Conservation (phyloP, 2,113 vertebrate genomes). For the Oncorhynchus kisutch region DNA sequence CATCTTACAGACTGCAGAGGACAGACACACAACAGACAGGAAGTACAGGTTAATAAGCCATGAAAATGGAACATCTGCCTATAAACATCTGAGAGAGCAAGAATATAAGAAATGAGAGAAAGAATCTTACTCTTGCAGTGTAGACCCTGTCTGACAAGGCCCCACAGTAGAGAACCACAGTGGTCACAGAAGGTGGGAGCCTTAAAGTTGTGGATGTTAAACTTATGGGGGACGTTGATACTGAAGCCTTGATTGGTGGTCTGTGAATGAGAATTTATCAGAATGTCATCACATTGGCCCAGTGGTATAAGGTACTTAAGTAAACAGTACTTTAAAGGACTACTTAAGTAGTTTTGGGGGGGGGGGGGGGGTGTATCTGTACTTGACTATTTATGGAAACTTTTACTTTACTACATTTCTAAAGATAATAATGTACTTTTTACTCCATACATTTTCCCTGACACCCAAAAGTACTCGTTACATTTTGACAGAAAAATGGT, state of each 20-base stretch:
- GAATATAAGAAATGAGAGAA: not conserved
- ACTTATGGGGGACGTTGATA: conserved; percentile 96
- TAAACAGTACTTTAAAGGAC: too few species aligned
- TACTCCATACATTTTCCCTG: too few species aligned
- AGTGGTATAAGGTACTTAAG: too few species aligned
- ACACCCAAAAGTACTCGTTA: too few species aligned
- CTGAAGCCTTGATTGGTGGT: conserved; percentile 87
- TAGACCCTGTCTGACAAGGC: conserved; percentile 89
- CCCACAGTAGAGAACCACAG: conserved; percentile 96
- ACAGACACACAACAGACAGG: not conserved
- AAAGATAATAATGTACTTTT: too few species aligned
- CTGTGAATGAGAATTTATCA: conserved; percentile 58
- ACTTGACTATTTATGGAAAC: too few species aligned
- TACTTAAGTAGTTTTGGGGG: too few species aligned
- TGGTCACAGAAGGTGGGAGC: conserved; percentile 96
- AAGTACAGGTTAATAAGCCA: too few species aligned
- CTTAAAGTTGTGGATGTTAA: conserved; percentile 92
- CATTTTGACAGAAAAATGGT: too few species aligned
- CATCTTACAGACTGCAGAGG: not conserved
- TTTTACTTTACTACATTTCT: too few species aligned
- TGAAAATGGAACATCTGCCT: not conserved
- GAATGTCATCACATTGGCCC: not conserved
- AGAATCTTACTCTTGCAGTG: conserved; percentile 92
- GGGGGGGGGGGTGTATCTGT: too few species aligned
- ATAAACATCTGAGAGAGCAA: not conserved